Evolutionary conservation across 2,113 vertebrate genomes (phyloP), one percentile per base, ranked within the genome.

Genomic region (Cacatua alba): DNA sequence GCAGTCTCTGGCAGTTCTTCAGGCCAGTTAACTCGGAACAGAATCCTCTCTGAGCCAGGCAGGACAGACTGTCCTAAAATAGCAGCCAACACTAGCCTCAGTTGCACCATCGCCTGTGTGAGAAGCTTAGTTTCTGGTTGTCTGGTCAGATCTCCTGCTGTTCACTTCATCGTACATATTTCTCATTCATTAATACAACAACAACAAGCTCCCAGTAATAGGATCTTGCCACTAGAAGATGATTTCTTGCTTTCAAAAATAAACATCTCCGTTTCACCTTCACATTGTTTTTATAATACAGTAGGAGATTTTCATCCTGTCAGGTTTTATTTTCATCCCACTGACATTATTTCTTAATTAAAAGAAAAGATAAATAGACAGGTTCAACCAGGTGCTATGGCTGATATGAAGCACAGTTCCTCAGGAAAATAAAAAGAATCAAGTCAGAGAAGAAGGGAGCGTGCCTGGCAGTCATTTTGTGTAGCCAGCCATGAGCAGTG

Each of bases 261-360:
- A 79, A 95, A 37, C 70, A 84, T 71, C 92, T 94, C 80, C 7
- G 63, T 88, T 93, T 97, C 95, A 86, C 53, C 70, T 87, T 82
- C 82, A 57, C 44, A 4, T 77, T 95, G 89, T 95, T 92, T 92
- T 87, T 82, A n/a, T 31, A 55, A 59, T 88, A 92, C 57, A 82
- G 85, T 33, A 70, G 84, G 76, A 94, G 82, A 93, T 95, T 82
- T 60, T 90, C 95, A 88, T 95, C 91, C 90, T 94, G 86, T 82
- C 86, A 63, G 51, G 83, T 95, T 96, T 94, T 90, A 95, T 96
- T 97, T 93, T 95, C 95, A 88, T 95, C 82, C 94, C 62, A 82
- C 80, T 96, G 94, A 97, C 97, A 95, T 90, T 79, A 93, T 90
- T 72, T 94, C 91, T 97, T 97, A 97, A 98, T 98, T 97, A 97